These are phyloP conservation scores for Lagenorhynchus albirostris DNA, from an alignment of 2,113 vertebrate genomes.

Conservation along the genomic window DNA sequence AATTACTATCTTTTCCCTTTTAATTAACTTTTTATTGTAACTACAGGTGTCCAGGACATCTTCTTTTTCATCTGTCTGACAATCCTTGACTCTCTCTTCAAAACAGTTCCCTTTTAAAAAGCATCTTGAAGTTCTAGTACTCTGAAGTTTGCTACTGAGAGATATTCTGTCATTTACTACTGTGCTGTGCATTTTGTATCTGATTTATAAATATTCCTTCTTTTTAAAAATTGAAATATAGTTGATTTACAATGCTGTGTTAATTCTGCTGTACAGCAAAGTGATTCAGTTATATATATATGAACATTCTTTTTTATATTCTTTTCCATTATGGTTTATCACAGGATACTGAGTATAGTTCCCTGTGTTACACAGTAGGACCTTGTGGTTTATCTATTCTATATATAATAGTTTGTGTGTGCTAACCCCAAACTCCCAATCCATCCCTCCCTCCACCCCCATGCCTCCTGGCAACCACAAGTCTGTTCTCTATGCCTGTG, in stretches of 20 bases:
- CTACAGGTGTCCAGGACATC: neutral
- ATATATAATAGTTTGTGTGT: neutral
- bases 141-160: neutral
- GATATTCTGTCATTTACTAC: neutral
- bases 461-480: no score
- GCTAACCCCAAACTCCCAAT: neutral
- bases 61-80: neutral
- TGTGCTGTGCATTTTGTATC: neutral
- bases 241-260: neutral
- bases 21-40: neutral
- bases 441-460: no score
- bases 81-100: neutral
- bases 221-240: neutral
- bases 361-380: neutral
- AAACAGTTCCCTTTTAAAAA: neutral
- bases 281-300: neutral
- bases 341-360: neutral
- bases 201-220: neutral
- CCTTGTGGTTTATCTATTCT: neutral
- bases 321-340: neutral
- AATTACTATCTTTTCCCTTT: neutral
- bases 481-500: neutral
- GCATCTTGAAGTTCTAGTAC: neutral
- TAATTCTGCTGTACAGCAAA: neutral
- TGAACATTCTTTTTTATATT: neutral